Conservation (phyloP, 2,797 vertebrate genomes). For the Schizothorax lantsangensis region DNA sequence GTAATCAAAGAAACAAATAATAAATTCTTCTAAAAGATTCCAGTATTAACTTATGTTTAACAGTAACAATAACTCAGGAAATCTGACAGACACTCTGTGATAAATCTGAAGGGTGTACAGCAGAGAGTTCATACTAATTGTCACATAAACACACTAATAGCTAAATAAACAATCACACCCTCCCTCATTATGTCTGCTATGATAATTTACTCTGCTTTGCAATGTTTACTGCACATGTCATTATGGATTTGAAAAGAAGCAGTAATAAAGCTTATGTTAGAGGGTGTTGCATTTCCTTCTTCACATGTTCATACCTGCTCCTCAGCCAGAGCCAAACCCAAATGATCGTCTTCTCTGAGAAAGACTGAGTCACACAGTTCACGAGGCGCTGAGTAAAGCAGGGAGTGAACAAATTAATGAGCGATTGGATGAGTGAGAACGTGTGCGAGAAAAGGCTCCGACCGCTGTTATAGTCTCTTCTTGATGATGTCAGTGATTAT, state of each 20-base stretch:
- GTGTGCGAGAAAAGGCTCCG: conserved; percentile 10
- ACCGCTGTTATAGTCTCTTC: conserved; percentile 52
- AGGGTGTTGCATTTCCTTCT: conserved; percentile 31
- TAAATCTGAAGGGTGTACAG: background rate
- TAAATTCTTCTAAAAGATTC: background rate
- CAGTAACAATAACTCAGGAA: background rate
- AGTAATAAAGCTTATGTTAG: conserved; percentile 8
- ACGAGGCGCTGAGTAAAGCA: background rate
- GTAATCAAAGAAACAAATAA: background rate
- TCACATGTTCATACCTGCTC: conserved; percentile 32
- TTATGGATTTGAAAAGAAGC: conserved; percentile 11
- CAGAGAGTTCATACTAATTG: background rate
- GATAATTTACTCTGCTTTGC: conserved; percentile 28
- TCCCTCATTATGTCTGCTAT: conserved; percentile 17
- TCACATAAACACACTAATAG: background rate
- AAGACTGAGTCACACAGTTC: conserved; percentile 21
- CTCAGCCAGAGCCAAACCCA: background rate
- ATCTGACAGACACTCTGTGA: background rate
- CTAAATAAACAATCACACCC: conserved; percentile 22
- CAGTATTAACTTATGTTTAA: background rate
- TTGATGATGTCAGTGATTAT: conserved; percentile 62
- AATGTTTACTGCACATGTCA: background rate
- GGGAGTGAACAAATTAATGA: conserved; percentile 35
- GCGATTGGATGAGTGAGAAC: background rate
- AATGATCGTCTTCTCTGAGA: conserved; percentile 11